Base-by-base conservation (phyloP, 2,113 vertebrate genomes). In the Eptesicus fuscus region DNA sequence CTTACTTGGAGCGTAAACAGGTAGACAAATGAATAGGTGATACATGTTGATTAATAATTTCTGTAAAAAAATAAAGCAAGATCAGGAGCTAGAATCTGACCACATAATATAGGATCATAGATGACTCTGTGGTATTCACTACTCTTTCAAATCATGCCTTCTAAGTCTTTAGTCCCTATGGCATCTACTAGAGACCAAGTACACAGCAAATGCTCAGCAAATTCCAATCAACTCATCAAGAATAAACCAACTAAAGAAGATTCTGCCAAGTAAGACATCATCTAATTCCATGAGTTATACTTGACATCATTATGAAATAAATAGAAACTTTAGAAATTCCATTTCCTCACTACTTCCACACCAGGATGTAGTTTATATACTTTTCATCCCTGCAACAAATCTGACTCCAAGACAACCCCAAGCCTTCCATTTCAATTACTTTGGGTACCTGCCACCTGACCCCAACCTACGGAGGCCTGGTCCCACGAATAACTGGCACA, bases 1-100 rank as follows among this genome's bases (percentile, higher is more conserved):
- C 10, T 71, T 25, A 86, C 69, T 44, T 8, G 5, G 71, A 82
- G 44, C 40, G 65, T 35, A 73, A 49, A 69, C 18, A 51, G 17
- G 40, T 56, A n/a, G 71, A 87, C 23, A 88, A 84, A 76, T 25
- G 28, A 85, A 42, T 25, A 85, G 51, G 37, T 63, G 18, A 94
- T n/a, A 77, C 37, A 42, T 20, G 30, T 65, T 82, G 18, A 69
- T 9, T n/a, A 89, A 74, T 56, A 63, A 28, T 49, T 47, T 65
- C 30, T 70, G 25, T 61, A 18, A 69, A 76, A 76, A 83, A 65
- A 67, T 30, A 69, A 63, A 88, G n/a, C 67, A 90, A 40, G 20
- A 74, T 61, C 61, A 74, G 79, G 28, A 17, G 42, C 49, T 56
- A 40, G n/a, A 70, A 32, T 23, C 70, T 73, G 37, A 23, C 18